Evolutionary conservation across 2,797 vertebrate species (phyloP).

Genomic region (Danio choprae): DNA sequence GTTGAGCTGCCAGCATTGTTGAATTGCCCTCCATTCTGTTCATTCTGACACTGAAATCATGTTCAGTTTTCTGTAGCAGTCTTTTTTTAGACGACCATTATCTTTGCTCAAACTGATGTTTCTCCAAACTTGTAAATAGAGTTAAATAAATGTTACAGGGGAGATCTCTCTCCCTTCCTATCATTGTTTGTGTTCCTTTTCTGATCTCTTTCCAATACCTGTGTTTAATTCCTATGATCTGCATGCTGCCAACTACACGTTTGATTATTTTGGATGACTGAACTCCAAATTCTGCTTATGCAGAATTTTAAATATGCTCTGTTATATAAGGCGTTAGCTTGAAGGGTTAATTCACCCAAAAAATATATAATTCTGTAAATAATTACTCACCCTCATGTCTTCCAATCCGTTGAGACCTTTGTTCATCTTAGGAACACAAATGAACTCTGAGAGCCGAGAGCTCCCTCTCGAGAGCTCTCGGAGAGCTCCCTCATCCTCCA

Average conservation of each 20-base stretch:
- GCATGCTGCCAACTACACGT: background rate
- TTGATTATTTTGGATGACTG: background rate
- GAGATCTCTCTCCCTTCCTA: conserved; percentile 39
- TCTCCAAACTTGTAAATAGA: conserved; percentile 65
- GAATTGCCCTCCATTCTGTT: conserved; percentile 61
- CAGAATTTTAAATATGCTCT: background rate
- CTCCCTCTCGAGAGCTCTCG: too few species aligned
- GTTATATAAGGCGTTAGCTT: background rate
- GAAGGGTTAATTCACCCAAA: too few species aligned
- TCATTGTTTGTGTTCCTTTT: conserved; percentile 38
- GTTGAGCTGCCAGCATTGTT: conserved; percentile 61
- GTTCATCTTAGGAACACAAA: too few species aligned
- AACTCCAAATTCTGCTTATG: background rate
- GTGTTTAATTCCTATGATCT: conserved; percentile 13
- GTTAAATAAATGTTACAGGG: conserved; percentile 60
- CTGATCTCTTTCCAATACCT: conserved; percentile 17
- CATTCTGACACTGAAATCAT: conserved; percentile 60
- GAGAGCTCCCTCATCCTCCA: too few species aligned
- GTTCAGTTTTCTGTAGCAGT: conserved; percentile 67
- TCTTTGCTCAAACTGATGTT: conserved; percentile 53
- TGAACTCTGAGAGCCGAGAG: too few species aligned
- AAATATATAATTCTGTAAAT: too few species aligned
- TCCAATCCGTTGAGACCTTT: too few species aligned
- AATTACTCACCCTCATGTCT: too few species aligned
- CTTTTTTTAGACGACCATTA: conserved; percentile 56